Conservation (phyloP, 1,140 invertebrate species). For the Octopus bimaculoides region DNA sequence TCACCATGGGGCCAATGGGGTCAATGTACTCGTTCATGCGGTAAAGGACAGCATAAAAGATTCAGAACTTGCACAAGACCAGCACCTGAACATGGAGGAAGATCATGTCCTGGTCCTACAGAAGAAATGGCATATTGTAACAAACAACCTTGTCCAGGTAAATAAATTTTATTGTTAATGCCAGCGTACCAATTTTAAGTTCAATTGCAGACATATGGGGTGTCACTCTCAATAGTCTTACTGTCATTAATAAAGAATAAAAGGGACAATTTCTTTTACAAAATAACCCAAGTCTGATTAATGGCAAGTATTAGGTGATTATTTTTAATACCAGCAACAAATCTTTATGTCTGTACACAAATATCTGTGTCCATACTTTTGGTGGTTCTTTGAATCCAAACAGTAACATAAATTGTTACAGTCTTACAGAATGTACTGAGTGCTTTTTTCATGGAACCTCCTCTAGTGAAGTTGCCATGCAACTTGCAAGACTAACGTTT, state of each 20-base stretch:
- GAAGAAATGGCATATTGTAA: constrained; percentile 47
- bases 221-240: too few species aligned
- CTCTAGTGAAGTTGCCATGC: too few species aligned
- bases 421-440: neutral
- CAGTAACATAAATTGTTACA: neutral
- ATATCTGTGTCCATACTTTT: neutral
- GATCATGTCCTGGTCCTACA: constrained; percentile 44
- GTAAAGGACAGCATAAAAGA: constrained; percentile 43
- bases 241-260: too few species aligned
- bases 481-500: too few species aligned
- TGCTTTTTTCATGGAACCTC: too few species aligned
- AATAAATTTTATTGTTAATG: constrained; percentile 5
- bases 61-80: constrained; percentile 52
- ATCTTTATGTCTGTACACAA: neutral
- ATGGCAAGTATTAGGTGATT: too few species aligned
- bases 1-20: constrained; percentile 47
- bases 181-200: too few species aligned
- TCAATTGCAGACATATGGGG: too few species aligned
- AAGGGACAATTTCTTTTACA: too few species aligned
- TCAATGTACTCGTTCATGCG: constrained; percentile 49
- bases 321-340: too few species aligned
- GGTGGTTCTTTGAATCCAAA: neutral
- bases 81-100: constrained; percentile 47
- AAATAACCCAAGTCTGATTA: too few species aligned
- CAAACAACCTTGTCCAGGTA: constrained; percentile 49